Evolutionary conservation across 92 coral and sea anemone genomes (phyloP).

Genomic region (Zoanthus sociatus): DNA sequence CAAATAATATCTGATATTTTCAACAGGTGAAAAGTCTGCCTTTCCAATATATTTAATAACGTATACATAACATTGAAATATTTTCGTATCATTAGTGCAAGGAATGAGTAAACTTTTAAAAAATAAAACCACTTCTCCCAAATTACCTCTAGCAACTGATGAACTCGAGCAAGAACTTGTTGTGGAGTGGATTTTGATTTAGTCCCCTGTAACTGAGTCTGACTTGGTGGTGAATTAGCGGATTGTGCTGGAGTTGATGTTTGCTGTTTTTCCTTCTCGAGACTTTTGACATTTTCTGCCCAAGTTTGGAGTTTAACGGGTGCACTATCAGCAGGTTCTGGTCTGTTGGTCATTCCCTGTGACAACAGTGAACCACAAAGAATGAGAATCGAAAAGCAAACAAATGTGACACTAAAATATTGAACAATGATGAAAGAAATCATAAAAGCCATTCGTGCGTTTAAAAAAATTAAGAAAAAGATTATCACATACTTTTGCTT

Average conservation of each 20-base stretch:
- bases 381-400: slow-evolving; percentile 32
- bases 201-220: slow-evolving; percentile 5
- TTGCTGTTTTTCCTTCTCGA: slow-evolving; percentile 41
- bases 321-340: slow-evolving; percentile 37
- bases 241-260: slow-evolving; percentile 35
- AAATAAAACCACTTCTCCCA: not conserved
- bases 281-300: slow-evolving; percentile 49
- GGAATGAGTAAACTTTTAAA: not conserved
- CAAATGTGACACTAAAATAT: slow-evolving; percentile 52
- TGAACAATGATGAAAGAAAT: slow-evolving; percentile 23
- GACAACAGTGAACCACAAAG: slow-evolving; percentile 24
- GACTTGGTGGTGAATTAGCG: slow-evolving; percentile 42
- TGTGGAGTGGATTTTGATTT: slow-evolving; percentile 88
- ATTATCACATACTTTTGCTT: slow-evolving; percentile 23
- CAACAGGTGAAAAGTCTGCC: slow-evolving; percentile 13
- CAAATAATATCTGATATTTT: not conserved
- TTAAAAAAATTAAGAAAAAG: not conserved
- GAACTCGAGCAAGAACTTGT: slow-evolving; percentile 95
- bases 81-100: not conserved
- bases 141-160: slow-evolving; percentile 84
- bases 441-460: slow-evolving; percentile 60
- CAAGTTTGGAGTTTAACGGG: slow-evolving; percentile 44
- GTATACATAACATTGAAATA: not conserved
- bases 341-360: slow-evolving; percentile 8
- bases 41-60: not conserved